Base-by-base conservation (phyloP, 1,140 invertebrate species). In the Drosophila bocki region DNA sequence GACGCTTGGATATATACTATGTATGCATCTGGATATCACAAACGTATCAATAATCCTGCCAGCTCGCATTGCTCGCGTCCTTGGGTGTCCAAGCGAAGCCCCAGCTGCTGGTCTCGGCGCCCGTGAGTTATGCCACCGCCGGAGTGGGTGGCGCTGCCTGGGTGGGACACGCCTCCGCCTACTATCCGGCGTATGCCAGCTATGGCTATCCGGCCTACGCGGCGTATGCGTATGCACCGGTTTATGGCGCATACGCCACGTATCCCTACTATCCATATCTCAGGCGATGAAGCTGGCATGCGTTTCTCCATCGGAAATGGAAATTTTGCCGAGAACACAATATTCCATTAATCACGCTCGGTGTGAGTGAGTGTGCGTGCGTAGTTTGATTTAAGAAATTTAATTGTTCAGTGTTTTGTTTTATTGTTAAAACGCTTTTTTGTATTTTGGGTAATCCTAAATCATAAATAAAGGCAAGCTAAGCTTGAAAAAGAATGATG, bases 161-260 rank as follows among this genome's bases (percentile, higher is more conserved):
- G 85, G 33, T 83, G 33, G 60, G 51, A 17, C 26, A 61, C 6
- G 11, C 72, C 47, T 58, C 72, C 7, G 56, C 37, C 39, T 78
- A 78, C 44, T 78, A 77, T 61, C 75, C 77, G 26, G 54, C 79
- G 11, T 90, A 90, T 62, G 53, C 75, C 63, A 69, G 75, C 64
- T 90, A 90, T 71, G 60, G 75, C 57, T 90, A 90, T 77, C 85
- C 85, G 70, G 81, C 85, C 39, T 90, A 90, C 68, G 75, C 82
- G 56, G 48, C 85, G 78, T 90, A 88, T 90, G 57, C 85, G 75
- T 90, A 90, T 64, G 68, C 78, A 50, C 85, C 85, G 7, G 63
- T 82, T 3, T 90, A 90, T 64, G 82, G 75, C 63, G 64, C 85
- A 60, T 90, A 90, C 51, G 85, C 85, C 78, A 75, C 86, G 51